A percentile compares a stretch with the other conserved stretches of the same genome.
These are phyloP conservation scores for Stegostoma tigrinum DNA, from an alignment of 2,113 vertebrate genomes.

Conservation along the genomic window DNA sequence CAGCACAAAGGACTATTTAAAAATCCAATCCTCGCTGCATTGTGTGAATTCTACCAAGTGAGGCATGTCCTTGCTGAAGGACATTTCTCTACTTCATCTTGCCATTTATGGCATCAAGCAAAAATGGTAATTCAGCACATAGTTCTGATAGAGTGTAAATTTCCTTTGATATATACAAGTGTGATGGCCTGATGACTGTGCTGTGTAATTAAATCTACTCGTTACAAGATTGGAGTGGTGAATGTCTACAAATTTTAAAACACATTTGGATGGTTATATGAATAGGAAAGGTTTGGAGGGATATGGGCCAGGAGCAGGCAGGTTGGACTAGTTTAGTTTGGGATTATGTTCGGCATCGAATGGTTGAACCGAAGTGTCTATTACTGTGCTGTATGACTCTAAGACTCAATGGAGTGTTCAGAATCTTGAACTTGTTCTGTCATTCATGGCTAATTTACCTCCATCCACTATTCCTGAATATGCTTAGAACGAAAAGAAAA, in stretches of 20 bases:
- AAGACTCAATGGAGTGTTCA: not conserved
- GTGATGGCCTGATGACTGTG: not conserved
- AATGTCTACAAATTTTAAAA: too few relatives aligned
- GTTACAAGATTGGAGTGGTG: not conserved
- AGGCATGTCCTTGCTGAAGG: not conserved
- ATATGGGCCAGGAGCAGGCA: too few relatives aligned
- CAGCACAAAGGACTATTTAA: not conserved
- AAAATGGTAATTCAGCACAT: not conserved
- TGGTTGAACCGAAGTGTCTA: too few relatives aligned
- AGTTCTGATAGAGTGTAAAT: not conserved
- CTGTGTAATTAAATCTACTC: not conserved
- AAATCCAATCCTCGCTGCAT: not conserved
- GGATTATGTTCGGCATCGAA: too few relatives aligned
- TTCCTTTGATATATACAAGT: not conserved
- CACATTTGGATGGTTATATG: too few relatives aligned
- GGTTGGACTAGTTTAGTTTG: too few relatives aligned
- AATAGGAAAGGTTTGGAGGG: too few relatives aligned
- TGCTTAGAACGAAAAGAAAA: too few relatives aligned
- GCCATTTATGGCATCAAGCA: not conserved
- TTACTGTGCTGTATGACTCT: too few relatives aligned
- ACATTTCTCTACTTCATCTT: not conserved
- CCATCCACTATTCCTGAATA: too few relatives aligned
- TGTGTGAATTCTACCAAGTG: not conserved
- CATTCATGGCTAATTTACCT: too few relatives aligned
- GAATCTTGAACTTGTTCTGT: not conserved